A percentile compares a stretch with the other conserved stretches of the same genome.
phyloP scores from a whole-genome alignment of 2,888 invertebrate species.

The Leptura quadrifasciata region DNA sequence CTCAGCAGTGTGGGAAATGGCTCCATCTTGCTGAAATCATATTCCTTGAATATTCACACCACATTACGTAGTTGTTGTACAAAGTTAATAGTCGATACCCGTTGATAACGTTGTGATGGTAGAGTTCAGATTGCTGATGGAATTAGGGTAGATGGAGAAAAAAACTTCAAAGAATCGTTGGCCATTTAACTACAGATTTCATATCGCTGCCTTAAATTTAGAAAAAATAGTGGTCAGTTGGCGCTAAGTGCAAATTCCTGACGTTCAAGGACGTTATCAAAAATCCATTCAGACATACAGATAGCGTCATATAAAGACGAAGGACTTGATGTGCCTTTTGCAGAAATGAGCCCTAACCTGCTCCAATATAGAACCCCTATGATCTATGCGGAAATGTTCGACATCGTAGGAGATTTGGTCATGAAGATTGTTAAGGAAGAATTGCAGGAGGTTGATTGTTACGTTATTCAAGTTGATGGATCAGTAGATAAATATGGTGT shows the following conservation, averaged over 20 bases:
- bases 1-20: no score
- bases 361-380: constrained; percentile 7
- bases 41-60: no score
- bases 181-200: neutral
- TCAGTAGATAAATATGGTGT: neutral
- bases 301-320: neutral
- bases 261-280: neutral
- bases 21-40: no score
- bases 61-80: no score
- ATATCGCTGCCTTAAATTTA: neutral
- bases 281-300: neutral
- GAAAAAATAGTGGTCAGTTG: neutral
- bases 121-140: no score
- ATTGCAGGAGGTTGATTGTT: neutral
- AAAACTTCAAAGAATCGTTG: no score
- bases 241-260: constrained; percentile 3
- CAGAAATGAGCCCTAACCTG: neutral
- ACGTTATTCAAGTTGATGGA: neutral
- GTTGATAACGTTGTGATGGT: no score
- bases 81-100: no score
- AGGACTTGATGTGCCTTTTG: neutral
- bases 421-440: no score
- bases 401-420: neutral
- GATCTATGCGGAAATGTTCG: neutral
- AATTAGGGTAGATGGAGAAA: no score